phyloP scores from a whole-genome alignment of 2,888 invertebrate genomes.

The Drosophila merina region DNA sequence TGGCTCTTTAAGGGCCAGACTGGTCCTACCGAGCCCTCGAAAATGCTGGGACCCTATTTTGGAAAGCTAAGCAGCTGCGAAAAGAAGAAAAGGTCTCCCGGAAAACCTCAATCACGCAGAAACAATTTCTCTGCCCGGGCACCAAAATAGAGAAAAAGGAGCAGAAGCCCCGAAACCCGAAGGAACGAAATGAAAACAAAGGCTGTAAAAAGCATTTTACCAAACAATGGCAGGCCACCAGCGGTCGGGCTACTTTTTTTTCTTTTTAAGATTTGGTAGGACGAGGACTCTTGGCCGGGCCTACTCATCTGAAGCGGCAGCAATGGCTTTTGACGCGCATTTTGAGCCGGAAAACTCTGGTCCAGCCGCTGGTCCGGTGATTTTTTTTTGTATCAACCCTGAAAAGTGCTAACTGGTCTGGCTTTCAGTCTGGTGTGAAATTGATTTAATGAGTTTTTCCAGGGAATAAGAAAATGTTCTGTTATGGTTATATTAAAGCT shows the following conservation, averaged over 20 bases:
- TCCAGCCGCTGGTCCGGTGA: background rate
- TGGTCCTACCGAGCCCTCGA: conserved; percentile 3
- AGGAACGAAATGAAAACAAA: conserved; percentile 47
- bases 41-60: background rate
- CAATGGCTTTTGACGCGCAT: conserved; percentile 37
- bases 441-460: conserved; percentile 40
- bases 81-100: conserved; percentile 46
- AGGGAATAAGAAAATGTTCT: conserved; percentile 14
- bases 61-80: conserved; percentile 43
- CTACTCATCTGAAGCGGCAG: conserved; percentile 36
- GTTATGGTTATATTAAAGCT: conserved; percentile 40
- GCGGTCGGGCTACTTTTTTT: conserved; percentile 27
- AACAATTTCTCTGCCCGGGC: conserved; percentile 59
- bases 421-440: conserved; percentile 54
- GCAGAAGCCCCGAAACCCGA: conserved; percentile 7
- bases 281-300: conserved; percentile 15
- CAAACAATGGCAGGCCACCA: conserved; percentile 45
- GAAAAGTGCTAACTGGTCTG: conserved; percentile 35
- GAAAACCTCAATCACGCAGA: conserved; percentile 76
- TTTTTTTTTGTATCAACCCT: conserved; percentile 14
- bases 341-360: conserved; percentile 12
- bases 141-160: conserved; percentile 23
- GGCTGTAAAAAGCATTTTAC: conserved; percentile 42
- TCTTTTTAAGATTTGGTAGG: background rate
- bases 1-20: conserved; percentile 30